Evolutionary conservation across 2,888 invertebrate genomes (phyloP).

Genomic region (Notocelia uddmanniana): DNA sequence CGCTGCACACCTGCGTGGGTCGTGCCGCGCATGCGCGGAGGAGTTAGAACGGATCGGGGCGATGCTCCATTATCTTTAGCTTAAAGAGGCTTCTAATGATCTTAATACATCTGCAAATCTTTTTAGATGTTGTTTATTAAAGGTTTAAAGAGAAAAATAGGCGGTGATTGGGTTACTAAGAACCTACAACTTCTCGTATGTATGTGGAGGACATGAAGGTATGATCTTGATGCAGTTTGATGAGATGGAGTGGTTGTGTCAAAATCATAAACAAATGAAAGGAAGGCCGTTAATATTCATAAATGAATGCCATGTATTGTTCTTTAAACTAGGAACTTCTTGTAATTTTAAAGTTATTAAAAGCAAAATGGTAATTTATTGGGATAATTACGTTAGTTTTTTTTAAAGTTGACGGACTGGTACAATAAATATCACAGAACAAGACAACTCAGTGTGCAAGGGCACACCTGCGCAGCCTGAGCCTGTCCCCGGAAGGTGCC

Average conservation of each 20-base stretch:
- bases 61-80: constrained; percentile 34
- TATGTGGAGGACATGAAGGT: background rate
- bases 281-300: background rate
- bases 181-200: background rate
- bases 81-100: constrained; percentile 28
- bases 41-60: constrained; percentile 12
- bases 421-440: background rate
- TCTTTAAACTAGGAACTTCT: background rate
- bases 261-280: background rate
- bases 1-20: constrained; percentile 73
- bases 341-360: background rate
- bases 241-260: background rate
- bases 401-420: background rate
- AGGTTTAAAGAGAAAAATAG: background rate
- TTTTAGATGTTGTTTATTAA: background rate
- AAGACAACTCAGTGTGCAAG: background rate
- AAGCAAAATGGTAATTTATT: background rate
- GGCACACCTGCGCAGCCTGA: constrained; percentile 2
- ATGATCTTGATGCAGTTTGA: background rate
- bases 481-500: constrained; percentile 11
- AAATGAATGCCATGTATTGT: background rate
- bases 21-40: constrained; percentile 68
- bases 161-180: background rate
- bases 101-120: background rate
- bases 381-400: background rate